phyloP scores from a whole-genome alignment of 1,140 invertebrate genomes.

The Mamestra configurata region DNA sequence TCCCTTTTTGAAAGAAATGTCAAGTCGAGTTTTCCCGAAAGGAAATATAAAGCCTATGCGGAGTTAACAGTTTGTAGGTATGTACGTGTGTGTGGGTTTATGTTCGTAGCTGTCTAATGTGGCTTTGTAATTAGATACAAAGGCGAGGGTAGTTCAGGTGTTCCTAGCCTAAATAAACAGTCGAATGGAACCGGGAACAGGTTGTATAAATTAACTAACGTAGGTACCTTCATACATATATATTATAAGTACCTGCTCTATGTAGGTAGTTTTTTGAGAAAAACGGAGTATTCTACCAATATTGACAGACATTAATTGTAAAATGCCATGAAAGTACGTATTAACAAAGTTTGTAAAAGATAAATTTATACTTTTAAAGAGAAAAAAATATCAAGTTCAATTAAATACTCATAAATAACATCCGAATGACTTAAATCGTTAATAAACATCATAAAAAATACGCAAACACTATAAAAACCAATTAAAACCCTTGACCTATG shows the following conservation, averaged over 20 bases:
- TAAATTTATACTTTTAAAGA: background rate
- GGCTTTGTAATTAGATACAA: slow-evolving; percentile 35
- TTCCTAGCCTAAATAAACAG: slow-evolving; percentile 34
- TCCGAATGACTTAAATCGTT: background rate
- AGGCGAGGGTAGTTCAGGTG: slow-evolving; percentile 10
- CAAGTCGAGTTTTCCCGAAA: background rate
- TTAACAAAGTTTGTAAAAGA: background rate
- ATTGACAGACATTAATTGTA: too few species aligned
- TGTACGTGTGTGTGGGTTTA: background rate
- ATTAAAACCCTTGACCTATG: slow-evolving; percentile 45
- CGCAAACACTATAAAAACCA: slow-evolving; percentile 22
- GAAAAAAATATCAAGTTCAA: background rate
- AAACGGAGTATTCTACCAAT: too few species aligned
- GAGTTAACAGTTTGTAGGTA: background rate
- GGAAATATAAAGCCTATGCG: background rate
- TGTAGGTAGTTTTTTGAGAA: too few species aligned
- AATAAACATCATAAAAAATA: slow-evolving; percentile 4
- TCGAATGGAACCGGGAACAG: slow-evolving; percentile 32
- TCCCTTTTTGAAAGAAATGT: background rate
- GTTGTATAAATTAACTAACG: slow-evolving; percentile 18
- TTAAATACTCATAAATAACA: slow-evolving; percentile 18
- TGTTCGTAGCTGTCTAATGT: background rate
- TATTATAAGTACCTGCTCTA: too few species aligned
- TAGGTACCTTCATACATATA: too few species aligned
- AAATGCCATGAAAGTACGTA: background rate